Evolutionary conservation across 2,113 vertebrate species (phyloP).

Genomic region (Labrus mixtus): DNA sequence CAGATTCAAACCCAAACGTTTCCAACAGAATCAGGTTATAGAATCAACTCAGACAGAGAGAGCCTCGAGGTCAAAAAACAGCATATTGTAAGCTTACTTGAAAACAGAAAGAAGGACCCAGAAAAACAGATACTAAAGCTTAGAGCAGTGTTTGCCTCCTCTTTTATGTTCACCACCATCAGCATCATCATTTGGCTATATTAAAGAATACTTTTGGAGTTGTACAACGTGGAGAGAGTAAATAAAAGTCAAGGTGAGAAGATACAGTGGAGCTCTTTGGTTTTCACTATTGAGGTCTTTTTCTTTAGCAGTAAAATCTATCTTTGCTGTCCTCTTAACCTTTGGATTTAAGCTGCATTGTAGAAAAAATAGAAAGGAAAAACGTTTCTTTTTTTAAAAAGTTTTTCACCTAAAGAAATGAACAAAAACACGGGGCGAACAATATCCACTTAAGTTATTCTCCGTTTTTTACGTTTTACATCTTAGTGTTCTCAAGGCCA

Average conservation of each 20-base stretch:
- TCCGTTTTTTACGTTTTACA: slow-evolving; percentile 45
- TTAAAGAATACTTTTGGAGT: slow-evolving; percentile 69
- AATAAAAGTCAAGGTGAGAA: slow-evolving; percentile 65
- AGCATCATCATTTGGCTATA: slow-evolving; percentile 53
- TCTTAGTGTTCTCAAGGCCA: slow-evolving; percentile 61
- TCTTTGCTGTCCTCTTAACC: slow-evolving; percentile 82
- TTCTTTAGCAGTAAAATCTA: slow-evolving; percentile 81
- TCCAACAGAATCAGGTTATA: slow-evolving; percentile 77
- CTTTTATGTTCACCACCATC: slow-evolving; percentile 42
- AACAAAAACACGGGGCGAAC: slow-evolving; percentile 54
- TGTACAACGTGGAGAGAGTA: slow-evolving; percentile 62
- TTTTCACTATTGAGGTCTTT: slow-evolving; percentile 86
- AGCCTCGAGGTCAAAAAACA: slow-evolving; percentile 74
- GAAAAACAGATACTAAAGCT: slow-evolving; percentile 62
- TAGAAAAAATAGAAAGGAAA: slow-evolving; percentile 79
- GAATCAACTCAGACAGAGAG: slow-evolving; percentile 77
- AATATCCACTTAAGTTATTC: slow-evolving; percentile 47
- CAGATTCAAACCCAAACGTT: slow-evolving; percentile 78
- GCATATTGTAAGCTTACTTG: slow-evolving; percentile 66
- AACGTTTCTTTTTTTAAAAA: slow-evolving; percentile 48
- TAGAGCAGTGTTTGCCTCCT: slow-evolving; percentile 60
- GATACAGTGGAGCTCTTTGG: slow-evolving; percentile 85
- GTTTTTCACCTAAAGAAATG: slow-evolving; percentile 61
- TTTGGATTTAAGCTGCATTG: slow-evolving; percentile 88
- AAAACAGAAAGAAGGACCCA: slow-evolving; percentile 65